A percentile compares a stretch with the other conserved stretches of the same genome.
These are phyloP conservation scores for Nestor notabilis DNA, from an alignment of 2,113 vertebrate species.

Conservation along the genomic window DNA sequence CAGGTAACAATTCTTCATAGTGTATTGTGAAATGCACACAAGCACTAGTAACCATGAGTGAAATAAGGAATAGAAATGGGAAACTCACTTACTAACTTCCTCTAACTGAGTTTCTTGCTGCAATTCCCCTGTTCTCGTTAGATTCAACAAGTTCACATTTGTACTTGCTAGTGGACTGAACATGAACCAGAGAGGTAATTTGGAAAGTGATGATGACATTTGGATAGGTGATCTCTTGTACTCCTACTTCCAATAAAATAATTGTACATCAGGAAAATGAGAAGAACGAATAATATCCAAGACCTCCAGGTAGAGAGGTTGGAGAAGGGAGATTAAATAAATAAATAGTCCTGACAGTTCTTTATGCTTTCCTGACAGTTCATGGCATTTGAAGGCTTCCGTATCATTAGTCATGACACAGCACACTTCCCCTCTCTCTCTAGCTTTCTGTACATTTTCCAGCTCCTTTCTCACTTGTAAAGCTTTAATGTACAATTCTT, in stretches of 20 bases:
- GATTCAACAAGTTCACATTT: background rate
- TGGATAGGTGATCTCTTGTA: background rate
- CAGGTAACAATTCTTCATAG: background rate
- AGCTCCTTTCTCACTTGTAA: background rate
- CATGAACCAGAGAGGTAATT: background rate
- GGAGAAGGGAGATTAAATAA: background rate
- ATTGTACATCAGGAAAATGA: background rate
- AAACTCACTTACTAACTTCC: background rate
- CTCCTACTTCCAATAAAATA: background rate
- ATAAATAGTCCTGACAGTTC: background rate
- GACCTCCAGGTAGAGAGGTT: background rate
- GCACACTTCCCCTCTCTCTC: background rate
- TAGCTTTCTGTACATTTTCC: background rate
- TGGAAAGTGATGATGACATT: background rate
- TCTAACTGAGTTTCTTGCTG: background rate
- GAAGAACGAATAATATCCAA: background rate
- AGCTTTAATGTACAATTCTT: background rate
- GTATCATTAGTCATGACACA: conserved; percentile 7
- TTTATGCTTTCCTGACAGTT: background rate
- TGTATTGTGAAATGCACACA: background rate
- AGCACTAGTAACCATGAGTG: background rate
- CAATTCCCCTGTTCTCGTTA: background rate
- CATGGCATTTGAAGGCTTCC: conserved; percentile 23
- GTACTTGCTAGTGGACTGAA: background rate
- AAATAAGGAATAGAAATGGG: background rate